phyloP scores from a whole-genome alignment of 2,888 invertebrate genomes.

The Serripes groenlandicus region DNA sequence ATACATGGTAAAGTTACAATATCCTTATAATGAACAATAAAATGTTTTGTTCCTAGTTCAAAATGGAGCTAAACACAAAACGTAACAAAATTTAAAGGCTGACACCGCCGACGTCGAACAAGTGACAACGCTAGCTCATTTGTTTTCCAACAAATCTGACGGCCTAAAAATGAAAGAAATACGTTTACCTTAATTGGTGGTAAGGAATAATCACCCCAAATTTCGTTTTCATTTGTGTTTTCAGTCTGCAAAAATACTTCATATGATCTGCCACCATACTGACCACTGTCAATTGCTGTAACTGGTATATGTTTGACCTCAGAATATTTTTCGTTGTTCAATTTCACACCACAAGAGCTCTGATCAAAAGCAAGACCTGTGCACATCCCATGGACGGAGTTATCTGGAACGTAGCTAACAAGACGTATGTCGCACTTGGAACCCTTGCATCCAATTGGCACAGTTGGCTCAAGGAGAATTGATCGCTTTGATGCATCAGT shows the following conservation, averaged over 20 bases:
- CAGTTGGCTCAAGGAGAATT: background rate
- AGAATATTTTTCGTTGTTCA: background rate
- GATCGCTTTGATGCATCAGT: background rate
- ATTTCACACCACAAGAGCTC: background rate
- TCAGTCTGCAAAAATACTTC: background rate
- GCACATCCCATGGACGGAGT: background rate
- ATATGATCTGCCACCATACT: background rate
- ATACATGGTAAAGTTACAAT: too few relatives aligned
- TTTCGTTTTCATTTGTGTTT: background rate
- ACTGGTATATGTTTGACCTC: background rate
- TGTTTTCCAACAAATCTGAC: too few relatives aligned
- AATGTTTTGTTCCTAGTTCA: too few relatives aligned
- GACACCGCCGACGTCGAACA: too few relatives aligned
- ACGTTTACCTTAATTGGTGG: background rate
- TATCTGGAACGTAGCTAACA: background rate
- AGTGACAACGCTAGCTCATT: too few relatives aligned
- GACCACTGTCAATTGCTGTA: background rate
- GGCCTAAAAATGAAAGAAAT: background rate
- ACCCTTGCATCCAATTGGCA: constrained; percentile 1
- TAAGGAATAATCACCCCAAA: background rate
- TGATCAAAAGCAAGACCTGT: constrained; percentile 2
- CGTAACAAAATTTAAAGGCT: too few relatives aligned
- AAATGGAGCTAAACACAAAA: too few relatives aligned
- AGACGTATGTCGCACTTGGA: background rate
- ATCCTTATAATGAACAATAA: too few relatives aligned